These are phyloP conservation scores for Vulpes lagopus DNA, from an alignment of 2,113 vertebrate species.

Conservation along the genomic window DNA sequence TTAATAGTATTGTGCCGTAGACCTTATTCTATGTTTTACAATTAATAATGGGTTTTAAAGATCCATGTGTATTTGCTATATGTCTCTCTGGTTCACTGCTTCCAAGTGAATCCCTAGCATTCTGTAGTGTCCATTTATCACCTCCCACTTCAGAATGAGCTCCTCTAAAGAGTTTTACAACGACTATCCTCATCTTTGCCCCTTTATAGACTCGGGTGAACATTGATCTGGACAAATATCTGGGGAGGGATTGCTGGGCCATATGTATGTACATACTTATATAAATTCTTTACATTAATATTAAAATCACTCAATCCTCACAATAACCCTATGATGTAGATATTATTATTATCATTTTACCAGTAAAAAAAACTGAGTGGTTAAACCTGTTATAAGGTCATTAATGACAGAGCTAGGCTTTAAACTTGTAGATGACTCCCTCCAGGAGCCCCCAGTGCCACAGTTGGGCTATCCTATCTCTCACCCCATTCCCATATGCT, in stretches of 20 bases:
- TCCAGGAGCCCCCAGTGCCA: background rate
- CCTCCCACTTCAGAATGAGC: too few species aligned
- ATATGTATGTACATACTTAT: background rate
- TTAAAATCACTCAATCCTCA: background rate
- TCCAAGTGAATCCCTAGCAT: background rate
- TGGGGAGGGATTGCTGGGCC: background rate
- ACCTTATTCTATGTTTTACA: background rate
- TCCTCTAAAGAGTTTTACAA: background rate
- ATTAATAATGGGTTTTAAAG: background rate
- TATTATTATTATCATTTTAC: background rate
- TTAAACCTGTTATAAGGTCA: background rate
- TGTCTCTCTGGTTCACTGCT: background rate
- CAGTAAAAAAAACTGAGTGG: background rate
- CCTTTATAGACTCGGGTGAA: background rate
- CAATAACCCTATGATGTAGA: background rate
- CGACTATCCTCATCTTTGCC: background rate
- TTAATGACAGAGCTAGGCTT: background rate
- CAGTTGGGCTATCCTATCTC: background rate
- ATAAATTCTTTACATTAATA: background rate
- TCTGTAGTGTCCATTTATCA: background rate
- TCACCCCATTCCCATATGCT: background rate
- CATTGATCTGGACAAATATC: background rate
- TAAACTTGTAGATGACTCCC: background rate
- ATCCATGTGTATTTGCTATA: background rate
- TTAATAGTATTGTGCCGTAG: background rate